Evolutionary conservation across 1,140 invertebrate species (phyloP), one percentile per base, ranked within the genome.

Genomic region (Zaprionus tsacasi): DNA sequence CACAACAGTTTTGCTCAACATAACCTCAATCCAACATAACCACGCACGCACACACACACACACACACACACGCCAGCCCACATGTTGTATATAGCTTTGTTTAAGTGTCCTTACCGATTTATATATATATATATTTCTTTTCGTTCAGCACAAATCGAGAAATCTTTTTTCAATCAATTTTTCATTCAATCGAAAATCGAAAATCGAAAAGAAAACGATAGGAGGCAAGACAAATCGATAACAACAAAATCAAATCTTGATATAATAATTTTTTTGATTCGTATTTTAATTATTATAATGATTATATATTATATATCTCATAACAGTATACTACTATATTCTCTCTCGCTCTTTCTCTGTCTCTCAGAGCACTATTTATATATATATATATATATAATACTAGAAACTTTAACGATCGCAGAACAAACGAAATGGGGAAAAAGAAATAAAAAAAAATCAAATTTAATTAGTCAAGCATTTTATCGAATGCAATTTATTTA

Each of bases 21-120:
- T 85, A 78, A 85, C 72, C 76, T 60, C 57, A 72, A 76, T 64
- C 78, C 66, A 13, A 55, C 12, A 48, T 11, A 40, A 38, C 17
- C 40, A 54, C 13, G n/a, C n/a, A n/a, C n/a, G 21, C 64, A 45
- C 27, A 35, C 27, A 27, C 55, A 11, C 17, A 15, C 45, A 40
- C 43, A 17, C 45, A 60, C 45, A 35, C 57, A 25, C n/a, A 58
- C 56, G 38, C 5, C 7, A 61, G 7, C 59, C 38, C 63, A 61
- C 52, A 66, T 56, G 40, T 11, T 70, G 78, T 58, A 82, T 82
- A 72, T 82, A 82, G 75, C 75, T 79, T 88, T 88, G 45, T 88
- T 88, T 88, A 87, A 88, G 82, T 87, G 82, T 87, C 82, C 82
- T 87, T 87, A 83, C 15, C 40, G 40, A 45, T 21, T 1, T 21